Conservation (phyloP, 2,888 invertebrate genomes). For the Diachrysia chrysitis region DNA sequence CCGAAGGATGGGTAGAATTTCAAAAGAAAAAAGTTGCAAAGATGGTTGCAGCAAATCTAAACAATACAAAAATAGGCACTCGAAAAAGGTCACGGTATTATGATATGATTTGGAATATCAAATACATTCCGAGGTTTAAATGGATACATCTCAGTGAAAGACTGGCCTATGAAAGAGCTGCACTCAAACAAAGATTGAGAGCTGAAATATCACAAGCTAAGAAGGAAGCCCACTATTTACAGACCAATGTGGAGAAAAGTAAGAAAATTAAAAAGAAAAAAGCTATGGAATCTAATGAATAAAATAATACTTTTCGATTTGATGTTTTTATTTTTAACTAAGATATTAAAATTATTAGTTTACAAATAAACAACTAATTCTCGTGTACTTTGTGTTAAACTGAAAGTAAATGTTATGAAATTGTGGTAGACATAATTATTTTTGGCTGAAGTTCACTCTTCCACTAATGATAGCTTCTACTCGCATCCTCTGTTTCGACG, state of each 20-base stretch:
- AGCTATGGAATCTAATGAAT: slow-evolving; percentile 53
- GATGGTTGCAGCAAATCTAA: slow-evolving; percentile 94
- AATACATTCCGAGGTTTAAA: slow-evolving; percentile 98
- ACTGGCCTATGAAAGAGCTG: slow-evolving; percentile 97
- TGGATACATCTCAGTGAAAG: slow-evolving; percentile 98
- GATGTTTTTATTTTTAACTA: slow-evolving; percentile 13
- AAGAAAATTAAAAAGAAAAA: slow-evolving; percentile 90
- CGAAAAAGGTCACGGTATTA: slow-evolving; percentile 96
- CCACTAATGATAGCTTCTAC: slow-evolving; percentile 85
- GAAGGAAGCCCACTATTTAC: slow-evolving; percentile 96
- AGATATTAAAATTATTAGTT: not conserved
- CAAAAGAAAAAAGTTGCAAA: slow-evolving; percentile 96
- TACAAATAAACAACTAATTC: not conserved
- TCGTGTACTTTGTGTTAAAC: no score
- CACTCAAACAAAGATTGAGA: slow-evolving; percentile 94
- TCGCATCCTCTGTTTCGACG: slow-evolving; percentile 78
- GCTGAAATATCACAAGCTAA: slow-evolving; percentile 97
- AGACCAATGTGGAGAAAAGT: slow-evolving; percentile 94
- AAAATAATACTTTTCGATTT: slow-evolving; percentile 23
- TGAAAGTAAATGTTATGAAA: not conserved
- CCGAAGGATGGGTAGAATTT: slow-evolving; percentile 99
- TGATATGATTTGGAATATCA: slow-evolving; percentile 98
- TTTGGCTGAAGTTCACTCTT: slow-evolving; percentile 72
- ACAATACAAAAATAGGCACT: slow-evolving; percentile 95
- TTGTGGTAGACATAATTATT: slow-evolving; percentile 52